Evolutionary conservation across 2,113 vertebrate species (phyloP).

Genomic region (Steatornis caripensis): DNA sequence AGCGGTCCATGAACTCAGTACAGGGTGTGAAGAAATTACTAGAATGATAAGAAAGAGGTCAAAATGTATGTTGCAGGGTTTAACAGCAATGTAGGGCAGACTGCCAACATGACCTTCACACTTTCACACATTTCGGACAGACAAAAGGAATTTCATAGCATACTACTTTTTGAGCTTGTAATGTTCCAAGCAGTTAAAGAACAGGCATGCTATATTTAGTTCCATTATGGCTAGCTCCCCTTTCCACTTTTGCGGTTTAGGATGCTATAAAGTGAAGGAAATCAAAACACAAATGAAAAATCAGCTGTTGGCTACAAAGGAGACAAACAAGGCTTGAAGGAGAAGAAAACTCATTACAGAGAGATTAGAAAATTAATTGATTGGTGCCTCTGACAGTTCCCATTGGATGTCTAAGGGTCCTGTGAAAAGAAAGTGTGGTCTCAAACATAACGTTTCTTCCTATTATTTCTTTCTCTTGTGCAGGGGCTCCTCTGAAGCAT

Average conservation of each 20-base stretch:
- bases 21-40: background rate
- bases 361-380: slow-evolving; percentile 58
- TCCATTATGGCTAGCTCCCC: background rate
- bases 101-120: background rate
- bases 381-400: slow-evolving; percentile 36
- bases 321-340: slow-evolving; percentile 19
- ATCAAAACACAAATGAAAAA: slow-evolving; percentile 1
- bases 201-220: background rate
- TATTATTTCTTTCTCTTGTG: background rate
- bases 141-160: slow-evolving; percentile 12
- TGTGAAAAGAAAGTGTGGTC: slow-evolving; percentile 5
- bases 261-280: background rate
- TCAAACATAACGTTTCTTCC: slow-evolving; percentile 28
- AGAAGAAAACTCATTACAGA: slow-evolving; percentile 39
- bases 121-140: background rate
- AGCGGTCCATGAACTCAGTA: slow-evolving; percentile 24
- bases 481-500: slow-evolving; percentile 42
- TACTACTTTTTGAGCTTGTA: background rate
- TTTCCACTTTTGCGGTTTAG: slow-evolving; percentile 1
- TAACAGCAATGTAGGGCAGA: slow-evolving; percentile 45
- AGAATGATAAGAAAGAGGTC: slow-evolving; percentile 23
- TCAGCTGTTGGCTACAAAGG: slow-evolving; percentile 3
- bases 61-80: slow-evolving; percentile 41
- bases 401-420: slow-evolving; percentile 20
- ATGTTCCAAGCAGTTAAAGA: slow-evolving; percentile 15